Percentiles rank a stretch among this genome's conserved stretches.
Conservation (phyloP, 2,113 vertebrate genomes). For the Otis tarda region DNA sequence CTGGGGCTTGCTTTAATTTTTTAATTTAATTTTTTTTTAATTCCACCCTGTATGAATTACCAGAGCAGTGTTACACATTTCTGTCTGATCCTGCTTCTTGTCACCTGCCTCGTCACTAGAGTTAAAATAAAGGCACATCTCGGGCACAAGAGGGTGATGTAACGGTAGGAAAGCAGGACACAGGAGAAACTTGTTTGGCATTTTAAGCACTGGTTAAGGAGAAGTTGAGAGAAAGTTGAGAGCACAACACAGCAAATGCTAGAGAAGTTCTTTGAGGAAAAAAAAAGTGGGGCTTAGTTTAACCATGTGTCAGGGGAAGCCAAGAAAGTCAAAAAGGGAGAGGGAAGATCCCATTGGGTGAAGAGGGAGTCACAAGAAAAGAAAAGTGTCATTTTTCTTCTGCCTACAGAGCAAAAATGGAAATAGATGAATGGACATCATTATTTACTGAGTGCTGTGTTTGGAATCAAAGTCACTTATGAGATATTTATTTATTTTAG, state of each 20-base stretch:
- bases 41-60: not conserved
- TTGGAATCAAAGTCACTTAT: not conserved
- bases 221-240: not conserved
- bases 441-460: not conserved
- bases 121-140: not conserved
- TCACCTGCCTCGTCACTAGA: not conserved
- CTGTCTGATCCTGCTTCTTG: not conserved
- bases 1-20: not conserved
- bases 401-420: not conserved
- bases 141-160: not conserved
- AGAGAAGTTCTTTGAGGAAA: not conserved
- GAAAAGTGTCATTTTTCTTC: not conserved
- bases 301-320: accelerated
- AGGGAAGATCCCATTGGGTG: not conserved
- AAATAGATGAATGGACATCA: not conserved
- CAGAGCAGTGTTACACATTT: not conserved
- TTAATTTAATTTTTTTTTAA: too few relatives aligned
- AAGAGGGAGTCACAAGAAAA: not conserved
- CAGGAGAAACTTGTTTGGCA: not conserved
- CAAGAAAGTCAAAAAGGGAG: not conserved
- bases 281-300: not conserved
- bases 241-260: not conserved
- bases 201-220: not conserved
- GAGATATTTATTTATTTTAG: not conserved
- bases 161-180: not conserved